These are phyloP conservation scores for Chrysotoxum bicinctum DNA, from an alignment of 2,888 invertebrate species.

Conservation along the genomic window DNA sequence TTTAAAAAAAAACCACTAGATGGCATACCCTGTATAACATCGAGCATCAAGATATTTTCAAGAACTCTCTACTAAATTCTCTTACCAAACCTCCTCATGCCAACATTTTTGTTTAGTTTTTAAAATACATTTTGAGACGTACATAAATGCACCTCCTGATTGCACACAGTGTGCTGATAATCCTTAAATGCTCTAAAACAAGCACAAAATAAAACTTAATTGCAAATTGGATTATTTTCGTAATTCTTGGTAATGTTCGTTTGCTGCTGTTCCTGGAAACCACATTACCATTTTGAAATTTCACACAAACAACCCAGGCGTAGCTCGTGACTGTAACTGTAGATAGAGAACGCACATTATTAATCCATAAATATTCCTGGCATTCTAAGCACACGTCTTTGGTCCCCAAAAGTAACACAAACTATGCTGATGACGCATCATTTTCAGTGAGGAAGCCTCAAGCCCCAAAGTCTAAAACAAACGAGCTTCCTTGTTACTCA, in stretches of 20 bases:
- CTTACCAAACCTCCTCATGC: too few relatives aligned
- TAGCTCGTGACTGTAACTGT: not conserved
- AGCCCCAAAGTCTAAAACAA: not conserved
- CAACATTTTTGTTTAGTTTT: too few relatives aligned
- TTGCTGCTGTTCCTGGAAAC: not conserved
- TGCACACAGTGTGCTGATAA: not conserved
- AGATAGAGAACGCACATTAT: not conserved
- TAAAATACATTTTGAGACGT: too few relatives aligned
- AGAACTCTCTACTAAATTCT: too few relatives aligned
- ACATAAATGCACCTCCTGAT: not conserved
- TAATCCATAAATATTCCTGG: not conserved
- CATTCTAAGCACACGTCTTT: not conserved
- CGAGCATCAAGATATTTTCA: too few relatives aligned
- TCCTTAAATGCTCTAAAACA: not conserved
- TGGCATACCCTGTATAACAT: too few relatives aligned
- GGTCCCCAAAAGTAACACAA: not conserved
- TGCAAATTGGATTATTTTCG: not conserved
- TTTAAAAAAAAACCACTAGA: too few relatives aligned
- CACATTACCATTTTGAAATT: not conserved
- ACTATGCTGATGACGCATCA: not conserved
- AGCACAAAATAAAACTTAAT: not conserved
- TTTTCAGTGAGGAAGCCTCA: not conserved
- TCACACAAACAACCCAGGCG: not conserved
- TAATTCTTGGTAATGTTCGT: not conserved
- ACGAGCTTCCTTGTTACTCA: not conserved